These are phyloP conservation scores for Trialeurodes vaporariorum DNA, from an alignment of 1,140 invertebrate species.

Conservation along the genomic window DNA sequence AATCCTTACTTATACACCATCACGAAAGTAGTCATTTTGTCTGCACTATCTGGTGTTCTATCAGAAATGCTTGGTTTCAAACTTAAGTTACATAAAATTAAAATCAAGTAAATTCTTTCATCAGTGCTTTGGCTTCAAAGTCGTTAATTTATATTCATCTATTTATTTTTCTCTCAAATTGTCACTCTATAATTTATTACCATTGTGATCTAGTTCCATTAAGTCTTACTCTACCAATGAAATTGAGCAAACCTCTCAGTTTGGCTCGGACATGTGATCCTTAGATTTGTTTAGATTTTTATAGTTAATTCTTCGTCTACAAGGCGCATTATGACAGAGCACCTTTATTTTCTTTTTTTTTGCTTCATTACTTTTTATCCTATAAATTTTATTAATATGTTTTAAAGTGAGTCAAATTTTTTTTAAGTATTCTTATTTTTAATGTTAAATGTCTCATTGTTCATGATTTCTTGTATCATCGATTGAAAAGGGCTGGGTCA, in stretches of 20 bases:
- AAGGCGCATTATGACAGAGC: not conserved
- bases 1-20: slow-evolving; percentile 94
- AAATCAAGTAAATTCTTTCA: slow-evolving; percentile 54
- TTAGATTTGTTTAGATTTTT: not conserved
- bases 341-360: not conserved
- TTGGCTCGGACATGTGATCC: not conserved
- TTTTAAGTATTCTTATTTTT: not conserved
- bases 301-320: not conserved
- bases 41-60: slow-evolving; percentile 85
- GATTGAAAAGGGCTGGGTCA: not conserved
- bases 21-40: slow-evolving; percentile 87
- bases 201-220: not conserved
- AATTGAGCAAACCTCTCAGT: not conserved
- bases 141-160: not conserved
- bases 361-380: not conserved
- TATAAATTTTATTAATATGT: not conserved
- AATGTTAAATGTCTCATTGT: not conserved
- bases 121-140: slow-evolving; percentile 22
- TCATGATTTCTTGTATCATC: not conserved
- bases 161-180: not conserved
- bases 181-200: not conserved
- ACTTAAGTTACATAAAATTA: slow-evolving; percentile 93
- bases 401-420: not conserved
- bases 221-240: not conserved
- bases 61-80: slow-evolving; percentile 95